Evolutionary conservation across 2,888 invertebrate species (phyloP).

Genomic region (Sclerodermus sp.): DNA sequence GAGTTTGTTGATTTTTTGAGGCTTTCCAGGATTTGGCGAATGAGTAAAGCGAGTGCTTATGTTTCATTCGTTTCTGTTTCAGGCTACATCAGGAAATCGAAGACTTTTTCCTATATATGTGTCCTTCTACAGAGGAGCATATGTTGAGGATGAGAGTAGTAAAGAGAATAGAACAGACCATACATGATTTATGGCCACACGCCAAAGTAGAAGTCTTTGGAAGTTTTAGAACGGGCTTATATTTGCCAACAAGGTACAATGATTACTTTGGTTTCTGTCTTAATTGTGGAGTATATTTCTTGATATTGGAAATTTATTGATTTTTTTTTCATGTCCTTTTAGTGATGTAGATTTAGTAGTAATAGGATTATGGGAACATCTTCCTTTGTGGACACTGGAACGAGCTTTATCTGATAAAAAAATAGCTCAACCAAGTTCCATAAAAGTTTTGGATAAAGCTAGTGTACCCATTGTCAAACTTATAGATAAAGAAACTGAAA

Average conservation of each 20-base stretch:
- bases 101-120: constrained; percentile 94
- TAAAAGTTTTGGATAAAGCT: constrained; percentile 96
- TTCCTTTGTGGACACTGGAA: constrained; percentile 89
- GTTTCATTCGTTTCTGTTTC: neutral
- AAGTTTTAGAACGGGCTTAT: constrained; percentile 95
- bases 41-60: too few relatives aligned
- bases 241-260: constrained; percentile 87
- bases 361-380: constrained; percentile 83
- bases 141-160: constrained; percentile 86
- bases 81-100: constrained; percentile 95
- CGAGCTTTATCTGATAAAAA: constrained; percentile 86
- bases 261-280: too few relatives aligned
- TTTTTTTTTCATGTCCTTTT: constrained; percentile 22
- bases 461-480: constrained; percentile 98
- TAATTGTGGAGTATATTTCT: constrained; percentile 4
- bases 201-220: constrained; percentile 97
- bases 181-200: constrained; percentile 87
- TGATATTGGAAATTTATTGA: constrained; percentile 8
- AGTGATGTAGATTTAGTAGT: constrained; percentile 70
- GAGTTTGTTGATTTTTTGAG: too few relatives aligned
- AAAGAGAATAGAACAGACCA: constrained; percentile 83
- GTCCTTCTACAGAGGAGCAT: constrained; percentile 90
- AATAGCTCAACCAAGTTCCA: constrained; percentile 85
- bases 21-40: too few relatives aligned
- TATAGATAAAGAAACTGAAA: constrained; percentile 81